These are phyloP conservation scores for Caenorhabditis angaria DNA, from an alignment of 2,888 invertebrate species.

Conservation along the genomic window DNA sequence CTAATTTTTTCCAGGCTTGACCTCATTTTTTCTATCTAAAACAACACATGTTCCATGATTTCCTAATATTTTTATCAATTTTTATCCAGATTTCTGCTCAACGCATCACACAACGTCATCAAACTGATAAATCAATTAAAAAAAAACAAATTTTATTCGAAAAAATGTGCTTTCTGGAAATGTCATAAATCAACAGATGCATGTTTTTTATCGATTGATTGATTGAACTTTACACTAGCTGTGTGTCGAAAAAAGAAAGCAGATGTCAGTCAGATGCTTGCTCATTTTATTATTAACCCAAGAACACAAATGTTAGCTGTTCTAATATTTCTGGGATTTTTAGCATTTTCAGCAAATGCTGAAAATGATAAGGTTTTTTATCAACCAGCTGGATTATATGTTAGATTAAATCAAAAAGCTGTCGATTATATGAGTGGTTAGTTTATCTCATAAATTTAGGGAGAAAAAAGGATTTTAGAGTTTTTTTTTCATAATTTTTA, in stretches of 20 bases:
- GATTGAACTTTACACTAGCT: background rate
- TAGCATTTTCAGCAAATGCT: too few species aligned
- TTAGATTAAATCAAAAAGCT: slow-evolving; percentile 51
- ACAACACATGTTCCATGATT: background rate
- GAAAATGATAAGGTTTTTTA: background rate
- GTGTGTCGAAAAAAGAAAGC: background rate
- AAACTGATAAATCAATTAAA: too few species aligned
- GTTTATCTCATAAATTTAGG: background rate
- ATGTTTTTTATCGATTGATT: background rate
- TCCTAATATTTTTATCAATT: background rate
- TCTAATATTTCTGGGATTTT: background rate
- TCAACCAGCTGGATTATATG: slow-evolving; percentile 48
- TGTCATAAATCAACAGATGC: too few species aligned
- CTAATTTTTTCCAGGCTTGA: background rate
- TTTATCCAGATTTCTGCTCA: background rate
- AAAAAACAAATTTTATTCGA: too few species aligned
- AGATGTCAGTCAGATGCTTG: background rate
- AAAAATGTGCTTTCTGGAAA: too few species aligned
- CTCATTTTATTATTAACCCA: background rate
- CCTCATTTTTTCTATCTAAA: background rate
- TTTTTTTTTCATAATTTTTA: too few species aligned
- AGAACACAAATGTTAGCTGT: background rate
- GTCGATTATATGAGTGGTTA: slow-evolving; percentile 53
- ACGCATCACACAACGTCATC: slow-evolving; percentile 1
- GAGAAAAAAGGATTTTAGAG: background rate